Percentiles rank a stretch among this genome's conserved stretches.
Evolutionary conservation across 92 coral and sea anemone species (phyloP).

Genomic region (Parazoanthus darwini): DNA sequence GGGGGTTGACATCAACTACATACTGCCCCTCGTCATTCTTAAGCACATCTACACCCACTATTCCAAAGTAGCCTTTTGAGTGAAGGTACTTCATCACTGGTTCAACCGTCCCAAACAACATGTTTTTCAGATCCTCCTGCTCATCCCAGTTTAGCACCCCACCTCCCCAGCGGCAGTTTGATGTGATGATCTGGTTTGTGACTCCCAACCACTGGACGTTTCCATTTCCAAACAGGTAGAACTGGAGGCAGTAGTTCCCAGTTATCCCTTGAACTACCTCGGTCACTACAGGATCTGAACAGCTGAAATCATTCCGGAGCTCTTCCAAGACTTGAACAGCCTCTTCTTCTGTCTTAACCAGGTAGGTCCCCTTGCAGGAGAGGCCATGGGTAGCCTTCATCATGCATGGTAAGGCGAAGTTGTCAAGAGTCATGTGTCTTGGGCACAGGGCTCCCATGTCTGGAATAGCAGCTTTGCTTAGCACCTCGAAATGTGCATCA

Average conservation of each 20-base stretch:
- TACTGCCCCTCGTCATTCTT: slow-evolving; percentile 60
- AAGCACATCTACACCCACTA: slow-evolving; percentile 74
- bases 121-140: slow-evolving; percentile 55
- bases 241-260: slow-evolving; percentile 67
- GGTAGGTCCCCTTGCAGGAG: slow-evolving; percentile 73
- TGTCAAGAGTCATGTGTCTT: slow-evolving; percentile 47
- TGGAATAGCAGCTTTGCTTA: slow-evolving; percentile 69
- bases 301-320: slow-evolving; percentile 37
- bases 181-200: slow-evolving; percentile 55
- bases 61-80: slow-evolving; percentile 68
- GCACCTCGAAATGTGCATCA: slow-evolving; percentile 63
- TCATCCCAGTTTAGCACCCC: slow-evolving; percentile 76
- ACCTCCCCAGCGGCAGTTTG: slow-evolving; percentile 61
- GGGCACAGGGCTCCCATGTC: slow-evolving; percentile 79
- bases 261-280: slow-evolving; percentile 59
- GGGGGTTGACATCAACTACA: slow-evolving; percentile 72
- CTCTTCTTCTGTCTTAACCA: slow-evolving; percentile 66
- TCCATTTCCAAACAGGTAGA: slow-evolving; percentile 69
- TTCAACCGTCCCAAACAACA: slow-evolving; percentile 53
- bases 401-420: slow-evolving; percentile 70
- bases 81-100: slow-evolving; percentile 73
- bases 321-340: slow-evolving; percentile 55
- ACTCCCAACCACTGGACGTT: slow-evolving; percentile 66
- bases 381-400: slow-evolving; percentile 55
- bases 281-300: slow-evolving; percentile 16